Evolutionary conservation across 2,888 invertebrate genomes (phyloP).

Genomic region (Cosmia pyralina): DNA sequence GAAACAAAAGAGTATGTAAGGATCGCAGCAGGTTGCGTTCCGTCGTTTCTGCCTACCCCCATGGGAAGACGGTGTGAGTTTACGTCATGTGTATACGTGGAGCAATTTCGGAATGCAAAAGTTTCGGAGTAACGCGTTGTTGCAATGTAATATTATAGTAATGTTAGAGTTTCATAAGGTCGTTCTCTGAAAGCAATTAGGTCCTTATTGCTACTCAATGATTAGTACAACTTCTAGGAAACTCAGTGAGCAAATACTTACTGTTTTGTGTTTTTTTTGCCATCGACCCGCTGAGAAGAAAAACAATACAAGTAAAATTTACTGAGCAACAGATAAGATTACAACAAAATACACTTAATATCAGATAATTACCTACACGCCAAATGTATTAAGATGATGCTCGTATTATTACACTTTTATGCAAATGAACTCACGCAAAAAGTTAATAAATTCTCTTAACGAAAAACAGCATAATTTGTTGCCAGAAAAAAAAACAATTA

Average conservation of each 20-base stretch:
- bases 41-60: too few species aligned
- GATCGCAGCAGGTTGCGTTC: too few species aligned
- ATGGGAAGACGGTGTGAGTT: too few species aligned
- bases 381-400: slow-evolving; percentile 16
- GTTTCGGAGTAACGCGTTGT: background rate
- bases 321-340: slow-evolving; percentile 19
- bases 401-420: slow-evolving; percentile 33
- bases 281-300: background rate
- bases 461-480: slow-evolving; percentile 12
- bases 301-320: slow-evolving; percentile 1
- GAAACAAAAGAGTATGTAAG: too few species aligned
- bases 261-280: background rate
- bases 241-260: too few species aligned
- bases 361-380: slow-evolving; percentile 25
- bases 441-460: slow-evolving; percentile 25
- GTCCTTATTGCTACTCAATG: too few species aligned
- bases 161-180: background rate
- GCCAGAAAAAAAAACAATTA: slow-evolving; percentile 27
- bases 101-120: background rate
- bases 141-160: background rate
- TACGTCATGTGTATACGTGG: too few species aligned
- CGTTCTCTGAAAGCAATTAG: background rate
- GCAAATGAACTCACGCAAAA: slow-evolving; percentile 34
- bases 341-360: slow-evolving; percentile 6
- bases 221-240: too few species aligned